These are phyloP conservation scores for Anas bahamensis DNA, from an alignment of 2,797 vertebrate genomes.

Conservation along the genomic window DNA sequence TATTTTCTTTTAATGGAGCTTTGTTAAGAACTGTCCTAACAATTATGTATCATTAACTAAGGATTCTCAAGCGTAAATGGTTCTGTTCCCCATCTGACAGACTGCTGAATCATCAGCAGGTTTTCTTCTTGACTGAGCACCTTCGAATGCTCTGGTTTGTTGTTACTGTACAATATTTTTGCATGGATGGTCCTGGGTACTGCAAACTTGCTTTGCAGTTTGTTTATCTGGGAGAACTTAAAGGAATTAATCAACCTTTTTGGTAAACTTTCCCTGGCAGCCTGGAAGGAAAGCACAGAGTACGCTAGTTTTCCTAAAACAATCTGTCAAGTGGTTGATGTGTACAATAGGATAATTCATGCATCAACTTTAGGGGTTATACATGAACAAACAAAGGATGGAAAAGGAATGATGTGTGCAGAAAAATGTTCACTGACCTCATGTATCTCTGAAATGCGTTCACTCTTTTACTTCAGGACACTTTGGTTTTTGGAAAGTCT, in stretches of 20 bases:
- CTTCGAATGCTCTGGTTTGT: neutral
- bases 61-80: neutral
- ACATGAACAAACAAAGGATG: slow-evolving; percentile 12
- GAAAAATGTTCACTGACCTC: neutral
- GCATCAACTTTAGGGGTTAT: neutral
- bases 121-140: slow-evolving; percentile 10
- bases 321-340: neutral
- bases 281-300: neutral
- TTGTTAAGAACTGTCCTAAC: neutral
- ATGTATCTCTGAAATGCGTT: neutral
- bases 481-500: neutral
- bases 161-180: neutral
- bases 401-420: neutral
- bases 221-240: slow-evolving; percentile 1
- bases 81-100: neutral
- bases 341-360: slow-evolving; percentile 2
- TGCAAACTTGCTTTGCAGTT: slow-evolving; percentile 6
- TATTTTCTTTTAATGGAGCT: neutral
- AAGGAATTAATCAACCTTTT: neutral
- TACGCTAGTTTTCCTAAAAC: neutral
- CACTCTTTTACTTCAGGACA: neutral
- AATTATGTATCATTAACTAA: neutral
- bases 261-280: slow-evolving; percentile 14
- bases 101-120: neutral
- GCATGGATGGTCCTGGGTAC: neutral